Conservation (phyloP, 2,888 invertebrate species). For the Cephus nigrinus region DNA sequence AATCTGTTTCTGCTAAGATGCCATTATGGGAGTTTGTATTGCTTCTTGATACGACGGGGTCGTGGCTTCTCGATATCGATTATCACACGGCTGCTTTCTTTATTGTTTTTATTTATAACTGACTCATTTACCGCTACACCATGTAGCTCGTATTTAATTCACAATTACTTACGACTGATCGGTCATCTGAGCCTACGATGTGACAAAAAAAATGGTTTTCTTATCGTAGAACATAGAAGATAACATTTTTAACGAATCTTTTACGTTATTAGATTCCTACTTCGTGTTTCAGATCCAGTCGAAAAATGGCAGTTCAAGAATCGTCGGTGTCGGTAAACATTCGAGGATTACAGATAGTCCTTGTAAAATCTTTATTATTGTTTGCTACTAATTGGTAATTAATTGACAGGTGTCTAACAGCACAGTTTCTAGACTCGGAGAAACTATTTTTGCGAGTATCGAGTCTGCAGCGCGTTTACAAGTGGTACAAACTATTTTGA, state of each 20-base stretch:
- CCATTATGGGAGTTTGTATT: background rate
- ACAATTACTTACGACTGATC: background rate
- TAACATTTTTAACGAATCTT: background rate
- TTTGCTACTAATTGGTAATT: background rate
- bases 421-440: constrained; percentile 2
- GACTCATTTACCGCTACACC: constrained; percentile 22
- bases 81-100: constrained; percentile 42
- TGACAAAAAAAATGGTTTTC: background rate
- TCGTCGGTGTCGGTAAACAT: background rate
- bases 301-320: background rate
- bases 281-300: background rate
- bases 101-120: constrained; percentile 45
- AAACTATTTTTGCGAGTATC: constrained; percentile 32
- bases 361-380: background rate
- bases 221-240: background rate
- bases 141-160: background rate
- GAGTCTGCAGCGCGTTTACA: constrained; percentile 40
- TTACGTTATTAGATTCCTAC: background rate
- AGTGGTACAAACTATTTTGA: constrained; percentile 67
- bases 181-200: background rate
- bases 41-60: constrained; percentile 39
- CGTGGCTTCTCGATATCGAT: constrained; percentile 47
- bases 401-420: background rate
- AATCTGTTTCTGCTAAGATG: background rate
- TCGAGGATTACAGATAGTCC: background rate